phyloP scores from a whole-genome alignment of 2,113 vertebrate genomes.

The Lampris megalopsis region DNA sequence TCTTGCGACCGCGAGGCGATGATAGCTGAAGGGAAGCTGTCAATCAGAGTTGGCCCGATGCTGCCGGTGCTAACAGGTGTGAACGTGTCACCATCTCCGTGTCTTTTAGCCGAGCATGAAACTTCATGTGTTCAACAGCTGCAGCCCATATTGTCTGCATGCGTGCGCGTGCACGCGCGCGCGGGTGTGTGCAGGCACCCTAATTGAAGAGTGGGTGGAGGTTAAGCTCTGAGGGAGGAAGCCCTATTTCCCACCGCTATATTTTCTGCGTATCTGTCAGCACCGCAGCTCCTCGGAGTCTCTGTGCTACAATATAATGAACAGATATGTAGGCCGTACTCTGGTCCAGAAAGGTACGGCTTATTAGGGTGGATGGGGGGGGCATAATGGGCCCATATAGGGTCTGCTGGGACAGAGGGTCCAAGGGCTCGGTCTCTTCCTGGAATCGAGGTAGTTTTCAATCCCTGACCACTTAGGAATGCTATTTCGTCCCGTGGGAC shows the following conservation, averaged over 20 bases:
- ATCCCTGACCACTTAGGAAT: too few species aligned
- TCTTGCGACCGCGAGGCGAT: conserved; percentile 69
- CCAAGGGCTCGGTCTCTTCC: not conserved
- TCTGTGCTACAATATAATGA: conserved; percentile 13
- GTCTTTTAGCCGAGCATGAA: conserved; percentile 42
- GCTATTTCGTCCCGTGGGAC: too few species aligned
- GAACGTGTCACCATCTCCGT: conserved; percentile 50
- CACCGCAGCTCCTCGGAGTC: conserved; percentile 19
- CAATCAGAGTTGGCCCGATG: conserved; percentile 56
- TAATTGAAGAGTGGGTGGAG: conserved; percentile 7
- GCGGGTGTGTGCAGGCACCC: conserved; percentile 39
- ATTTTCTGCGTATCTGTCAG: conserved; percentile 55
- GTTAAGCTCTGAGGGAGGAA: conserved; percentile 51
- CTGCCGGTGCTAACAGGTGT: conserved; percentile 75
- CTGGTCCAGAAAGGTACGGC: conserved; percentile 9
- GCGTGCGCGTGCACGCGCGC: conserved; percentile 5
- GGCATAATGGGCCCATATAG: not conserved
- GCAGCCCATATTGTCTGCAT: conserved; percentile 11
- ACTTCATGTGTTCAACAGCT: conserved; percentile 67
- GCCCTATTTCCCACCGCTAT: conserved; percentile 24
- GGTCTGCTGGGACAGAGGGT: conserved; percentile 2
- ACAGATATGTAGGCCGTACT: conserved; percentile 27
- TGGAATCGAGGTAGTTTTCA: too few species aligned
- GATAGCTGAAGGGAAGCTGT: conserved; percentile 72
- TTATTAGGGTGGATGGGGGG: not conserved